phyloP scores from a whole-genome alignment of 2,888 invertebrate species.

The Microchrysa polita region DNA sequence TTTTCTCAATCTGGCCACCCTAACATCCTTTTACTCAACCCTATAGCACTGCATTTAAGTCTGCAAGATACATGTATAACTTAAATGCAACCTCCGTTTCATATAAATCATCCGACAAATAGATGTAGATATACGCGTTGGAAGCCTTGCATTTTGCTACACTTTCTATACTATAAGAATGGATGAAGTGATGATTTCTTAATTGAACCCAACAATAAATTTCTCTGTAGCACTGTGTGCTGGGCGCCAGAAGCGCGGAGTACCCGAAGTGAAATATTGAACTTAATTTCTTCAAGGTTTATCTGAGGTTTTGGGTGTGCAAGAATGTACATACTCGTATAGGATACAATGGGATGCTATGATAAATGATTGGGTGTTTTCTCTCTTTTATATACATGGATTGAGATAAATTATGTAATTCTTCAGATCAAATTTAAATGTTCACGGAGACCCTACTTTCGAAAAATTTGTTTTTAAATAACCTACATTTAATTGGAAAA shows the following conservation, averaged over 20 bases:
- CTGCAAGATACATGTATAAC: constrained; percentile 1
- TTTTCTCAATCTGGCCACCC: no score
- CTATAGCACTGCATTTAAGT: no score
- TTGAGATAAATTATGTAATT: neutral
- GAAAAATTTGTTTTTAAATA: no score
- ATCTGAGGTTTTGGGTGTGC: neutral
- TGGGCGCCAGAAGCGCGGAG: constrained; percentile 25
- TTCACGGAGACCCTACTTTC: neutral
- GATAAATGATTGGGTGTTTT: constrained; percentile 33
- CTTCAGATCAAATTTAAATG: neutral
- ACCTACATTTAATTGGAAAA: no score
- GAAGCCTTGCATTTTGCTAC: constrained; percentile 31
- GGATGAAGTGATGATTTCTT: constrained; percentile 54
- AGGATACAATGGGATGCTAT: neutral
- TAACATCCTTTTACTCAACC: no score
- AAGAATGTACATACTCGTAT: no score
- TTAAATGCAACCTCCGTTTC: constrained; percentile 26
- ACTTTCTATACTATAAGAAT: constrained; percentile 50
- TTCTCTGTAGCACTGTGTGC: constrained; percentile 46
- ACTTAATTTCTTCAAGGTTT: constrained; percentile 16
- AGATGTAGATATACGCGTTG: constrained; percentile 30
- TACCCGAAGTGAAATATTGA: constrained; percentile 40
- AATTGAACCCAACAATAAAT: constrained; percentile 55
- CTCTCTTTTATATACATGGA: neutral
- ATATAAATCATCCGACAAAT: constrained; percentile 43